Evolutionary conservation across 2,797 vertebrate species (phyloP), one percentile per base, ranked within the genome.

Genomic region (Spea hammondii): DNA sequence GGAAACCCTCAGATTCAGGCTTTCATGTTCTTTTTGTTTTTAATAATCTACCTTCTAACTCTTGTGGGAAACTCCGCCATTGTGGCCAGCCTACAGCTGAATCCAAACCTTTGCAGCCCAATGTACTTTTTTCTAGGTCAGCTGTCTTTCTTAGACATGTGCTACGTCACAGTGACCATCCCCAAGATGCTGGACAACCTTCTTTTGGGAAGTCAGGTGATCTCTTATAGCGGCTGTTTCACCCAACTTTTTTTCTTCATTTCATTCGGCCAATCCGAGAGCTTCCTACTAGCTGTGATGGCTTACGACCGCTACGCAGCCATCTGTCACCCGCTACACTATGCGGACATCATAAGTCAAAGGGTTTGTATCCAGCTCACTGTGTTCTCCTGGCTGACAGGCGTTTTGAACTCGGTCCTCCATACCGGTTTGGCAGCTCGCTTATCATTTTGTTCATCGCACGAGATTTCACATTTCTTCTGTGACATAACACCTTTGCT

Each of bases 161-260:
- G 65, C 32, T 70, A 74, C 32, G 69, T 57, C n/a, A 70, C 78
- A 1, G 66, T 75, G 6, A 75, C 65, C 13, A n/a, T 70, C n/a
- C 78, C 78, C 14, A 79, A 70, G 10, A 74, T 79, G 78, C 49
- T 79, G 13, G 10, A 5, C 1, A 70, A 11, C 57, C 72, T 79
- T 49, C 10, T 70, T 7, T 13, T 70, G 32, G 54, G 54, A 5
- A 45, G 57, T 44, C 8, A 6, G 10, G 9, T 14, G 3, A 79
- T 79, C 49, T 75, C 78, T 6, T 70, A 75, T 46, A 5, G 6
- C 5, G 57, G 48, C 5, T 73, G 70, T 8, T 67, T 79, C n/a
- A 7, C 59, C 8, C 77, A 79, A n/a, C 60, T 79, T 13, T 79
- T 72, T n/a, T 65, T 79, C 70, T 79, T 73, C n/a, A 79, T 72